Conservation (phyloP, 1,140 invertebrate genomes). For the Adelges cooleyi region DNA sequence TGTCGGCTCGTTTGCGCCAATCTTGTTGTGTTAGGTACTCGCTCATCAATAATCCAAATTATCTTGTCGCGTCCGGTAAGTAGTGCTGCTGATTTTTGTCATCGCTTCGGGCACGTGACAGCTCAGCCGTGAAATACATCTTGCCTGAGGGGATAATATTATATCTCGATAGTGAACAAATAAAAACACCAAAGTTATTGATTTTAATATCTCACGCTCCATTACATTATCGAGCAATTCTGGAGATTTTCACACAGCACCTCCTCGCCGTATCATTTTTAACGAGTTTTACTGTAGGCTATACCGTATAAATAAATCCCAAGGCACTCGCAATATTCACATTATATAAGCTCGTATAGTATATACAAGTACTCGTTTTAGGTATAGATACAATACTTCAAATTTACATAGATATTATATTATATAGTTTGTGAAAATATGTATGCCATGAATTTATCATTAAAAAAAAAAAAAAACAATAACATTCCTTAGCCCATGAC, state of each 20-base stretch:
- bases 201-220: constrained; percentile 14
- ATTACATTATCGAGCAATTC: neutral
- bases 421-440: too few species aligned
- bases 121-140: constrained; percentile 3
- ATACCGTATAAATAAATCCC: too few species aligned
- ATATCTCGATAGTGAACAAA: neutral
- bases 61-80: neutral
- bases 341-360: too few species aligned
- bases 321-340: too few species aligned
- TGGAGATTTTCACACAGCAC: neutral
- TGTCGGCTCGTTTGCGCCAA: neutral
- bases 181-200: too few species aligned
- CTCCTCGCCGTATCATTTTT: neutral
- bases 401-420: too few species aligned
- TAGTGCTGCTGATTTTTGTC: neutral
- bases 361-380: too few species aligned
- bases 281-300: too few species aligned
- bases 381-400: too few species aligned
- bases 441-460: too few species aligned
- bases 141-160: neutral
- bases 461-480: too few species aligned
- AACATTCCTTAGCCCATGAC: too few species aligned
- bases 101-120: neutral
- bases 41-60: constrained; percentile 5
- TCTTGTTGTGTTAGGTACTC: neutral